phyloP scores from a whole-genome alignment of 2,113 vertebrate genomes.

The Raphicerus campestris region DNA sequence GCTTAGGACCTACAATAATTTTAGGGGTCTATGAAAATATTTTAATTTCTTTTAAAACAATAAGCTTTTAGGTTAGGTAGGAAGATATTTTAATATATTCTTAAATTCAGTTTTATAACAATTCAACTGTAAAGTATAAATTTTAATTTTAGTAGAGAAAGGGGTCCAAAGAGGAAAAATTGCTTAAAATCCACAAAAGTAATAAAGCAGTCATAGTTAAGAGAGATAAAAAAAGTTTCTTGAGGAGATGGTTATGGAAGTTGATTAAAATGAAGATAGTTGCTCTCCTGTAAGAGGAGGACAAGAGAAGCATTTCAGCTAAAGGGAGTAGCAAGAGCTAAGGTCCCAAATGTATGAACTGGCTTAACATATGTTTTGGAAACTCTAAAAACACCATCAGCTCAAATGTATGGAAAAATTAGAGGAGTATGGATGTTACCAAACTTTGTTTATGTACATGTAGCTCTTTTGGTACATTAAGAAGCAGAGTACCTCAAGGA shows the following conservation, averaged over 20 bases:
- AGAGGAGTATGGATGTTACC: not conserved
- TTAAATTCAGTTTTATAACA: not conserved
- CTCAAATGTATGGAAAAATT: not conserved
- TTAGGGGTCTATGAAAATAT: not conserved
- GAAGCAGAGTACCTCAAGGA: not conserved
- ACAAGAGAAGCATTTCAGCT: not conserved
- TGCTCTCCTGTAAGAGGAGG: not conserved
- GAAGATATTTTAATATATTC: not conserved
- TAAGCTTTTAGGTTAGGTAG: not conserved
- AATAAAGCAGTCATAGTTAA: not conserved
- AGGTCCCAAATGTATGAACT: not conserved
- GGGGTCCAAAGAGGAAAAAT: not conserved
- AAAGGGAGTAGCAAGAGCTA: not conserved
- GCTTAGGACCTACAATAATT: not conserved
- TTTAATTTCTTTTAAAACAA: not conserved
- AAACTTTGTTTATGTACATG: not conserved
- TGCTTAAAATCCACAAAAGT: not conserved
- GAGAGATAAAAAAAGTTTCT: not conserved
- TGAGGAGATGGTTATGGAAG: not conserved
- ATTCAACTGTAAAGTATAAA: not conserved
- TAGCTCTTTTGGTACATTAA: not conserved
- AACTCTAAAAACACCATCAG: not conserved
- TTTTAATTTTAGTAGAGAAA: not conserved
- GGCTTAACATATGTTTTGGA: not conserved
- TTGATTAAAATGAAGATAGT: not conserved